phyloP scores from a whole-genome alignment of 1,140 invertebrate genomes.

The Panulirus ornatus region DNA sequence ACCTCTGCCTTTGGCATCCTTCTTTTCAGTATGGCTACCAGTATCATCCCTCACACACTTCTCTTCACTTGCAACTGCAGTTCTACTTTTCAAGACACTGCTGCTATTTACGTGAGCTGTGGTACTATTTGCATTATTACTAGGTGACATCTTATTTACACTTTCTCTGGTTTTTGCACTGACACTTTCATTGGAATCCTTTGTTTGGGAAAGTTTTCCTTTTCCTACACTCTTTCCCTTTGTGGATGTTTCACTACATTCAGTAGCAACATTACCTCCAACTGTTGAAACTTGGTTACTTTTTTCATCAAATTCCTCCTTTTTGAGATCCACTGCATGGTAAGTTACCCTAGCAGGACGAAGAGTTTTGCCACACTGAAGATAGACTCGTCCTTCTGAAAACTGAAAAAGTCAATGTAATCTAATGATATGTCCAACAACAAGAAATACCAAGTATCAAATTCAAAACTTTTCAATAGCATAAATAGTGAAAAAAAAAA shows the following conservation, averaged over 20 bases:
- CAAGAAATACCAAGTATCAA: too few species aligned
- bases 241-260: neutral
- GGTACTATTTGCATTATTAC: neutral
- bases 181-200: neutral
- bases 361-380: slow-evolving; percentile 48
- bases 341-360: slow-evolving; percentile 48
- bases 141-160: neutral
- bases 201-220: neutral
- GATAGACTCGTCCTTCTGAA: slow-evolving; percentile 47
- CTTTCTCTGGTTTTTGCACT: neutral
- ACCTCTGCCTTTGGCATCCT: neutral
- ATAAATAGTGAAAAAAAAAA: too few species aligned
- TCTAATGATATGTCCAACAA: too few species aligned
- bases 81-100: neutral
- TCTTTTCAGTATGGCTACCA: neutral
- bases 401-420: too few species aligned
- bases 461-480: too few species aligned
- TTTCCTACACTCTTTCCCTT: slow-evolving; percentile 5
- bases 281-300: neutral
- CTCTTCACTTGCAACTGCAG: neutral
- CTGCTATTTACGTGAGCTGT: neutral
- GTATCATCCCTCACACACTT: neutral
- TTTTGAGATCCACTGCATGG: neutral
- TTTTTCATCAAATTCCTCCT: slow-evolving; percentile 20
- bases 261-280: neutral